Evolutionary conservation across 2,113 vertebrate species (phyloP).

Genomic region (Lophotis ruficrista): DNA sequence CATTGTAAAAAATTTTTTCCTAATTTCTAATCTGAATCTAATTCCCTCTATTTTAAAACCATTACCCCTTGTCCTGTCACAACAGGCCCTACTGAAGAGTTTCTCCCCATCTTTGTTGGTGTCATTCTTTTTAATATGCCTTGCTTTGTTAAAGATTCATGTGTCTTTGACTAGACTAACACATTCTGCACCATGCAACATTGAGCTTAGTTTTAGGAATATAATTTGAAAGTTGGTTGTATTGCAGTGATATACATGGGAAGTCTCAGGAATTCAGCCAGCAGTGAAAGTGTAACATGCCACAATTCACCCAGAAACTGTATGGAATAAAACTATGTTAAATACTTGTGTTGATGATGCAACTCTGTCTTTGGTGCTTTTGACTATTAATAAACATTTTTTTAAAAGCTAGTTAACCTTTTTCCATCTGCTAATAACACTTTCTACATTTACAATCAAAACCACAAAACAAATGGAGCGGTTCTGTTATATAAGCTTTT

Average conservation of each 20-base stretch:
- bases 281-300: neutral
- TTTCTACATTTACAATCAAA: neutral
- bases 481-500: neutral
- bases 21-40: no score
- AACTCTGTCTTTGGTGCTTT: neutral
- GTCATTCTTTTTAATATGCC: neutral
- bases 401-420: neutral
- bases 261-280: neutral
- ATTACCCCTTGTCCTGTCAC: no score
- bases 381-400: neutral
- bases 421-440: neutral
- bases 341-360: neutral
- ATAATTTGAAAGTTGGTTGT: neutral
- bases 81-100: no score
- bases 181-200: neutral
- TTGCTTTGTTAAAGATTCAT: neutral
- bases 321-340: neutral
- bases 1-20: no score
- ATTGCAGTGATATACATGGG: fast-evolving
- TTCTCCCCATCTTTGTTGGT: neutral
- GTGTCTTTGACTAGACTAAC: neutral
- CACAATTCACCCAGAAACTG: neutral
- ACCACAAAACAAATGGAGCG: neutral
- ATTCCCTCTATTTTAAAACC: no score
- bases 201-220: neutral